Conservation (phyloP, 2,113 vertebrate species). For the Saguinus midas region DNA sequence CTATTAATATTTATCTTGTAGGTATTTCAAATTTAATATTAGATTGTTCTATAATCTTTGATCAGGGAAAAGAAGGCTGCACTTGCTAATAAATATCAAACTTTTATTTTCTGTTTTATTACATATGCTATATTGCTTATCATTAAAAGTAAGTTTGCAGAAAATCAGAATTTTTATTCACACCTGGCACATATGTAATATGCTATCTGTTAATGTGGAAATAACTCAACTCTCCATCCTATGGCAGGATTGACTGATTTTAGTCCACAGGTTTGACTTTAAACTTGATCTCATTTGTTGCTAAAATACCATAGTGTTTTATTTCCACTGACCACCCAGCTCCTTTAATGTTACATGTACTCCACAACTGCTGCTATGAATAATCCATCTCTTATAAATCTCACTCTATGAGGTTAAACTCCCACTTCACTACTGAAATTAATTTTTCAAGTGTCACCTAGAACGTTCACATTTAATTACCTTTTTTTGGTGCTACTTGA, state of each 20-base stretch:
- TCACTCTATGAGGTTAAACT: neutral
- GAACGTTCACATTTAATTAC: slow-evolving; percentile 12
- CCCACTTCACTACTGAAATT: neutral
- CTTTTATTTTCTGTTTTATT: neutral
- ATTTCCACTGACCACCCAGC: neutral
- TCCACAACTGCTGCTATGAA: neutral
- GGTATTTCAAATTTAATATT: neutral
- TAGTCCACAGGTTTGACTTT: neutral
- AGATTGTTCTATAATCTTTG: neutral
- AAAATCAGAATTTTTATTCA: slow-evolving; percentile 14
- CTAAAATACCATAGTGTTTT: neutral
- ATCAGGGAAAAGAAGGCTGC: neutral
- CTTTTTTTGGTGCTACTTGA: neutral
- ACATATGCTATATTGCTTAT: neutral
- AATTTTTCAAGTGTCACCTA: neutral
- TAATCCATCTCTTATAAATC: neutral
- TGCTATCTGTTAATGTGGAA: neutral
- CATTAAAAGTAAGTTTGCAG: neutral
- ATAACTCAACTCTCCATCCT: neutral
- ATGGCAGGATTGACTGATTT: neutral
- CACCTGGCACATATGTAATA: neutral
- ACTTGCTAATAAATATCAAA: neutral
- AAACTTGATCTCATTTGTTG: neutral
- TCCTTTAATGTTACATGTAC: neutral
- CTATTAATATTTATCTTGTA: neutral